Conservation (phyloP, 2,113 vertebrate species). For the Clarias batrachus region DNA sequence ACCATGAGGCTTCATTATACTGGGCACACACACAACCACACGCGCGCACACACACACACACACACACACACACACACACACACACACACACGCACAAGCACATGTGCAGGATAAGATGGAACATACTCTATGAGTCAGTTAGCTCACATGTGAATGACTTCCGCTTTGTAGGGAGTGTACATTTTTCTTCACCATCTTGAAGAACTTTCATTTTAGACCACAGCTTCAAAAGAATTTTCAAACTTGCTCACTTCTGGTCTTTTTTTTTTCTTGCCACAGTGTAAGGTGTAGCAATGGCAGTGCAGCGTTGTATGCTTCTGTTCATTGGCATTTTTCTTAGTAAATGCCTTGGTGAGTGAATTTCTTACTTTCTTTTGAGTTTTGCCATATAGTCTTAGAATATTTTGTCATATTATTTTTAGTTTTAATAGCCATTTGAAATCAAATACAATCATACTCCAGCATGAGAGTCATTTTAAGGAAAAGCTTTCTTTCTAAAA, state of each 20-base stretch:
- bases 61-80: neutral
- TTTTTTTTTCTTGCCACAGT: neutral
- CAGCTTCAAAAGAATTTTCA: neutral
- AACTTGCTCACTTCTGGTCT: neutral
- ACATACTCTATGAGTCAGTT: neutral
- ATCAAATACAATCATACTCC: neutral
- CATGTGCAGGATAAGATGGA: neutral
- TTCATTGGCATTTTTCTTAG: slow-evolving; percentile 5
- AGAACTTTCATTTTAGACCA: too few species aligned
- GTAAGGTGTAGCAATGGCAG: neutral
- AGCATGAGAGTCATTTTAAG: neutral
- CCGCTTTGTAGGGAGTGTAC: too few species aligned
- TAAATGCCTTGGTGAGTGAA: slow-evolving; percentile 22
- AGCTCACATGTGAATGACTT: neutral
- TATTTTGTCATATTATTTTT: too few species aligned
- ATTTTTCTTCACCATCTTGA: neutral
- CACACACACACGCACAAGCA: neutral
- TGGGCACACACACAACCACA: neutral
- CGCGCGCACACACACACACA: neutral
- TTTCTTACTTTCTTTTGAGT: neutral
- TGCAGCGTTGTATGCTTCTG: neutral
- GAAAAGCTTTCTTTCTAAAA: neutral
- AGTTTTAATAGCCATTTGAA: neutral
- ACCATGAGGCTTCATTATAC: neutral
- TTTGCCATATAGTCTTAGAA: neutral